These are phyloP conservation scores for Sialia sialis DNA, from an alignment of 2,113 vertebrate species.

Conservation along the genomic window DNA sequence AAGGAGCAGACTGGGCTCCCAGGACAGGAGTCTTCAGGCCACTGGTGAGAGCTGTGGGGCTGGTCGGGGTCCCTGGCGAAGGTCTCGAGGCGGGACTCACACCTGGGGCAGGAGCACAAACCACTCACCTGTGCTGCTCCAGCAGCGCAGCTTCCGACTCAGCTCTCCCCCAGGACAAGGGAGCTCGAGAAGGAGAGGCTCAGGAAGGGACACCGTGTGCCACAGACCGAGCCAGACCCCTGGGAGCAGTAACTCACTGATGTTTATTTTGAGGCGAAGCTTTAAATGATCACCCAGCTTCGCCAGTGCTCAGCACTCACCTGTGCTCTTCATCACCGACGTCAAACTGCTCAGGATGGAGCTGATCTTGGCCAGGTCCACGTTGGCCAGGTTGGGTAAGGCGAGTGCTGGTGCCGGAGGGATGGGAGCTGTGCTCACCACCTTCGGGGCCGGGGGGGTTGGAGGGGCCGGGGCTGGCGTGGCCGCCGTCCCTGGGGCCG, in stretches of 20 bases:
- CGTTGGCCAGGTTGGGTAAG: conserved; percentile 91
- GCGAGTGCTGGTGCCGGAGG: conserved; percentile 39
- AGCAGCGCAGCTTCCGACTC: accelerated
- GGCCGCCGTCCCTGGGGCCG: neutral
- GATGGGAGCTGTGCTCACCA: neutral
- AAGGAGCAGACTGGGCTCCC: conserved; percentile 59
- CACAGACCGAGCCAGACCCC: neutral
- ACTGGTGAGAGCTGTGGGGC: conserved; percentile 77
- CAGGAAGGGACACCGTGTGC: accelerated
- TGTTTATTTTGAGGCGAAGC: neutral
- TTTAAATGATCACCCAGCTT: neutral
- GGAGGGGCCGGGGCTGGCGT: neutral
- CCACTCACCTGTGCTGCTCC: neutral
- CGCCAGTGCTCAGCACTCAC: conserved; percentile 64
- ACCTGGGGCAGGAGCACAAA: conserved; percentile 70
- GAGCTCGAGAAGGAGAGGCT: neutral
- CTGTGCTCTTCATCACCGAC: conserved; percentile 94
- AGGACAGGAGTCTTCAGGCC: conserved; percentile 78
- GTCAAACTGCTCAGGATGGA: conserved; percentile 96
- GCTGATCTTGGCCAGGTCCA: conserved; percentile 98
- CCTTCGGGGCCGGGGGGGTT: conserved; percentile 43
- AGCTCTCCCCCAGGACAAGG: accelerated
- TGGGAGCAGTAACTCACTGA: neutral
- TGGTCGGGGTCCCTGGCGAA: conserved; percentile 85
- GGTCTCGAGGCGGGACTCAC: conserved; percentile 88